Base-by-base conservation (phyloP, 2,113 vertebrate species). In the Neofelis nebulosa region DNA sequence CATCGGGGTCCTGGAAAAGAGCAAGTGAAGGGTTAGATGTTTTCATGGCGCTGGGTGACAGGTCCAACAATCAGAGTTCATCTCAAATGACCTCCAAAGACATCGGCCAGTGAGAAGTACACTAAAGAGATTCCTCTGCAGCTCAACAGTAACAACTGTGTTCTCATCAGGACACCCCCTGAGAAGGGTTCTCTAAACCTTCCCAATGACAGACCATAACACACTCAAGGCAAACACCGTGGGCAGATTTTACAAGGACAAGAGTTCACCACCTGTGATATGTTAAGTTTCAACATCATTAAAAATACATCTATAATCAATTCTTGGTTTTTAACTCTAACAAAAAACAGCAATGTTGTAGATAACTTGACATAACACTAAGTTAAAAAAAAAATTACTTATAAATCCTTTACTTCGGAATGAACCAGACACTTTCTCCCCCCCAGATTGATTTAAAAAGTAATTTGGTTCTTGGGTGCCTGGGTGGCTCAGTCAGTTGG, bases 1-100 rank as follows among this genome's bases (percentile, higher is more conserved):
- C 99, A 33, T 99, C 99, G 0, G 99, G 55, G 7, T 99, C 99
- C 99, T 99, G 97, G 16, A 1, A 97, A 95, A 97, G 95, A 89
- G 19, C 55, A 0, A 89, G 0, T n/a, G 16, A n/a, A 19, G 55
- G 0, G 95, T 92, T 96, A 87, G 41, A 50, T 15, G 15, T 27
- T 61, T 80, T 65, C 23, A 3, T 12, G 52, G 63, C 63, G n/a
- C 36, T 68, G 31, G n/a, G 61, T 57, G 78, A 57, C 38, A 80
- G 80, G 38, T 48, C 29, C 50, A 87, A 19, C 50, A 61, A 36
- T 50, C 12, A 83, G 52, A 48, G 36, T 84, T 78, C 41, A 93
- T 36, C 81, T 86, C 52, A 83, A 68, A 83, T 52, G 65, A 76
- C 78, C 15, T 82, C 81, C 41, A 66, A 82, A 83, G 57, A 71